These are phyloP conservation scores for Eustalomyia histrio DNA, from an alignment of 2,888 invertebrate species.

Conservation along the genomic window DNA sequence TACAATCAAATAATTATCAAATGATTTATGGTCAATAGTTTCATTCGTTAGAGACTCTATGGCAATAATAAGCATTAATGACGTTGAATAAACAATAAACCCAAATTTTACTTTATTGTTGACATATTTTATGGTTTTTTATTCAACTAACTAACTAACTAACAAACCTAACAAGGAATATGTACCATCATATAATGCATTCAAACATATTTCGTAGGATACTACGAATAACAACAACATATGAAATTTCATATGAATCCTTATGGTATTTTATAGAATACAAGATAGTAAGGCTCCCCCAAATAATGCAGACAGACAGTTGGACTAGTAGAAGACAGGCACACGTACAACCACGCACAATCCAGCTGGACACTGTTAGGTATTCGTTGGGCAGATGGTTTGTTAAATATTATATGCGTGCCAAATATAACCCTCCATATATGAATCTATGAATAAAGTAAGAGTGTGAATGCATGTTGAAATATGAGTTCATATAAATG, in stretches of 20 bases:
- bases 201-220: background rate
- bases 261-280: conserved; percentile 1
- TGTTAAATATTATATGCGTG: conserved; percentile 30
- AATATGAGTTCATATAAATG: conserved; percentile 36
- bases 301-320: conserved; percentile 17
- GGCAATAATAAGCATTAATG: conserved; percentile 43
- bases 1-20: conserved; percentile 29
- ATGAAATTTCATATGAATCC: conserved; percentile 31
- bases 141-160: conserved; percentile 7
- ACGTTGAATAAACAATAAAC: conserved; percentile 46
- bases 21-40: conserved; percentile 40
- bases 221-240: conserved; percentile 11
- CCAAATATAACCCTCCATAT: background rate
- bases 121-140: conserved; percentile 51
- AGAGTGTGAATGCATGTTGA: conserved; percentile 1
- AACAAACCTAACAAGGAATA: conserved; percentile 20
- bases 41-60: background rate
- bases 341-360: conserved; percentile 8
- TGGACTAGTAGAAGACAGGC: background rate
- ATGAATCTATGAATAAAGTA: background rate
- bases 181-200: background rate
- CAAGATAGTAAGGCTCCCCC: background rate
- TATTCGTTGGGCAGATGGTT: conserved; percentile 28
- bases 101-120: conserved; percentile 43
- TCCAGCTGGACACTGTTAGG: conserved; percentile 50